These are phyloP conservation scores for Hylaeus anthracinus DNA, from an alignment of 1,140 invertebrate genomes.

Conservation along the genomic window DNA sequence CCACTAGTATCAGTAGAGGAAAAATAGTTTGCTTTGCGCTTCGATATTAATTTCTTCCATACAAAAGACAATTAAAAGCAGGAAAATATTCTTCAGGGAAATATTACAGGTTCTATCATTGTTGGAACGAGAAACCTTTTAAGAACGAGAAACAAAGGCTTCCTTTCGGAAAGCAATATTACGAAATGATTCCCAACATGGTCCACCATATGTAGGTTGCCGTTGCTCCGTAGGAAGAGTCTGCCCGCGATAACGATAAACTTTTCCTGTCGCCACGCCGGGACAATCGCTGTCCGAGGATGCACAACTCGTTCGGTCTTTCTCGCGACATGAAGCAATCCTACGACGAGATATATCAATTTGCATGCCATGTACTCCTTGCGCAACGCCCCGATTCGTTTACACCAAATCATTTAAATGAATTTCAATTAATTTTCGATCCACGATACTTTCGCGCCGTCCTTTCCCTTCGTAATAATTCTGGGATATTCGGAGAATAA, in stretches of 20 bases:
- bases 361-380: not conserved
- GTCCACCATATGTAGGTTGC: constrained; percentile 41
- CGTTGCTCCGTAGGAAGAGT: constrained; percentile 47
- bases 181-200: constrained; percentile 50
- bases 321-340: constrained; percentile 21
- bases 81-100: no score
- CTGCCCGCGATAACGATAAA: constrained; percentile 59
- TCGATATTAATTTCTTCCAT: no score
- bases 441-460: no score
- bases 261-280: constrained; percentile 54
- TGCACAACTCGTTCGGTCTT: constrained; percentile 23
- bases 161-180: constrained; percentile 41
- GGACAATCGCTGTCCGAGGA: constrained; percentile 50
- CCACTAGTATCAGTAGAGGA: no score
- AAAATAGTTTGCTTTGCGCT: no score
- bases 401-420: not conserved
- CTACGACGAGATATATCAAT: constrained; percentile 26
- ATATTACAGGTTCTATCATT: no score
- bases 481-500: no score
- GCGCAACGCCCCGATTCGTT: not conserved
- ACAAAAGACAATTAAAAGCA: no score
- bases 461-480: no score
- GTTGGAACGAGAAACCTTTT: not conserved
- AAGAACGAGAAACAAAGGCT: constrained; percentile 4
- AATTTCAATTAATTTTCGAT: no score